Percentiles rank a stretch among this genome's conserved stretches.
Evolutionary conservation across 1,140 invertebrate genomes (phyloP).

Genomic region (Brachionus koreanus): DNA sequence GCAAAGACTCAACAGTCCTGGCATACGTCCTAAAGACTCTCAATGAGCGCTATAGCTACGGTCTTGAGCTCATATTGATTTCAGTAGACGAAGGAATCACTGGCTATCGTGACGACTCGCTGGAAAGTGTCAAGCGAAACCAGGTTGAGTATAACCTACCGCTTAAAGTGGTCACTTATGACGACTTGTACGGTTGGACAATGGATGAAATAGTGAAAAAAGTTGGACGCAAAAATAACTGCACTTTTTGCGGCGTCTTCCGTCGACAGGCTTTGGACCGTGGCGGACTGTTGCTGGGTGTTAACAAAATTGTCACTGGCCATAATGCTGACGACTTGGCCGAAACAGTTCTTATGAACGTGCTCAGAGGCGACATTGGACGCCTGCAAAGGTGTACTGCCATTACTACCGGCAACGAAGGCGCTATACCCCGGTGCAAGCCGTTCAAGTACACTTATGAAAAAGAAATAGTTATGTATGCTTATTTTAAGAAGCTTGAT

Average conservation of each 20-base stretch:
- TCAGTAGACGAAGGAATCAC: constrained; percentile 99
- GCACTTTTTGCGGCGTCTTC: constrained; percentile 97
- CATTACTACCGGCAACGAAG: constrained; percentile 67
- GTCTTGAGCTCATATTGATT: constrained; percentile 80
- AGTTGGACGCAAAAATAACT: constrained; percentile 95
- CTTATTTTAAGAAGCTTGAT: constrained; percentile 90
- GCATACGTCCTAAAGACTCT: constrained; percentile 80
- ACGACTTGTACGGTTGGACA: constrained; percentile 96
- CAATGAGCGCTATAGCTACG: constrained; percentile 86
- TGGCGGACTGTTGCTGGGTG: constrained; percentile 78
- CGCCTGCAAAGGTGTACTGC: constrained; percentile 83
- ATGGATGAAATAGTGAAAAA: constrained; percentile 96
- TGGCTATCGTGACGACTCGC: constrained; percentile 93
- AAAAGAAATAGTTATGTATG: constrained; percentile 99
- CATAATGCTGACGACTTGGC: constrained; percentile 99
- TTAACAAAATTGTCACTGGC: constrained; percentile 88
- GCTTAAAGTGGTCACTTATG: constrained; percentile 89
- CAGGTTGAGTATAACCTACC: constrained; percentile 81
- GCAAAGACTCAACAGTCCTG: constrained; percentile 97
- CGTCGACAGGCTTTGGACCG: constrained; percentile 89
- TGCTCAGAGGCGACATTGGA: constrained; percentile 90
- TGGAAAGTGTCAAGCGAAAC: constrained; percentile 93
- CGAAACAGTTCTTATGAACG: constrained; percentile 96
- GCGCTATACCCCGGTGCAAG: constrained; percentile 82
- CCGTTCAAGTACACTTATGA: constrained; percentile 98